Percentiles rank a stretch among this genome's conserved stretches.
Conservation (phyloP, 2,797 vertebrate species). For the Pempheris klunzingeri region DNA sequence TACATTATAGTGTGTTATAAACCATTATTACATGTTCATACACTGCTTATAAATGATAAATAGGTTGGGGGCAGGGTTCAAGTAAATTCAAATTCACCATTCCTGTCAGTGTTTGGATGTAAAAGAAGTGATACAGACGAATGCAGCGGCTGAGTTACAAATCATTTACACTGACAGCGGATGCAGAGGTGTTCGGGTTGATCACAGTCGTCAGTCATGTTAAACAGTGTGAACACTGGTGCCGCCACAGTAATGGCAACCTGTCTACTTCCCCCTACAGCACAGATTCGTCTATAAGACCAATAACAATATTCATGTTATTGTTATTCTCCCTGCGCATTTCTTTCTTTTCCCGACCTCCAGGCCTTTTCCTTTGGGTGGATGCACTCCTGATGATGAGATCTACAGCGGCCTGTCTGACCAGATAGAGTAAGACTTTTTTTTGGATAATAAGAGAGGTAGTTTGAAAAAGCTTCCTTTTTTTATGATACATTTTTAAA, state of each 20-base stretch:
- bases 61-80: no score
- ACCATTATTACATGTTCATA: no score
- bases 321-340: not conserved
- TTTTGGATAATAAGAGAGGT: not conserved
- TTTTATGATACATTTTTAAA: not conserved
- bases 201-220: no score
- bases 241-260: not conserved
- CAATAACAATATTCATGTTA: not conserved
- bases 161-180: no score
- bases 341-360: not conserved
- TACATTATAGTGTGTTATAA: no score
- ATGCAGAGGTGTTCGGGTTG: no score
- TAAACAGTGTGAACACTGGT: no score
- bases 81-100: no score
- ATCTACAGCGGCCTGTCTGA: constrained; percentile 94
- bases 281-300: not conserved
- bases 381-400: constrained; percentile 88
- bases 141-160: no score
- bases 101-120: no score
- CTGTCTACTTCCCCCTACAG: not conserved
- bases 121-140: no score
- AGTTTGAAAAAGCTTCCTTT: not conserved
- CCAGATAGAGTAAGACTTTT: constrained; percentile 91
- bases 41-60: no score
- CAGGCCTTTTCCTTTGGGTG: constrained; percentile 91